Conservation (phyloP, 2,888 invertebrate species). For the Esperia sulphurella region DNA sequence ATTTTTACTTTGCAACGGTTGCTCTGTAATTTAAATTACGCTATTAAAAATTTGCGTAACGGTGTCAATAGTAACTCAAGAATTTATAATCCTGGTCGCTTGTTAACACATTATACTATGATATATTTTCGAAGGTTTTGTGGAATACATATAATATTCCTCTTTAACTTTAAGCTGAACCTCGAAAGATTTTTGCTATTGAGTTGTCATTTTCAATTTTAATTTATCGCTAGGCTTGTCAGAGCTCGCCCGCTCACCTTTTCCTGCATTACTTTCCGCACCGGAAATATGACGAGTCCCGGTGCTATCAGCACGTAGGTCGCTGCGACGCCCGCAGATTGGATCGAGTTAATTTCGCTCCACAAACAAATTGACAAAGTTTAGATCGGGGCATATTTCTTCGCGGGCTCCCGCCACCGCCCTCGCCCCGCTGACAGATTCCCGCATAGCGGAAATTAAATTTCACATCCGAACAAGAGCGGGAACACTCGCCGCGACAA, state of each 20-base stretch:
- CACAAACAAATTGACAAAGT: slow-evolving; percentile 80
- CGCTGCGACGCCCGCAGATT: slow-evolving; percentile 67
- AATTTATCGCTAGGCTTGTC: slow-evolving; percentile 17
- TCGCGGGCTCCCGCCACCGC: slow-evolving; percentile 47
- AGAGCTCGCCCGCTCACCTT: slow-evolving; percentile 35
- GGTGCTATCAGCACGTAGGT: slow-evolving; percentile 57
- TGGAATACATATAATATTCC: no score
- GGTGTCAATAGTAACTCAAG: not conserved
- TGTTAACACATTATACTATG: no score
- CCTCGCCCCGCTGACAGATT: slow-evolving; percentile 57
- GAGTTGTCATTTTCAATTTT: not conserved
- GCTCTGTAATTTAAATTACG: slow-evolving; percentile 44
- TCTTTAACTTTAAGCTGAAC: no score
- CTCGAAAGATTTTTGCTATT: not conserved
- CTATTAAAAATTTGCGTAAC: slow-evolving; percentile 38
- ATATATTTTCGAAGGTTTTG: no score
- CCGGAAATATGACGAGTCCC: slow-evolving; percentile 55
- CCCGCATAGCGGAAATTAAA: slow-evolving; percentile 77
- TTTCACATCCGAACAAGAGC: slow-evolving; percentile 78
- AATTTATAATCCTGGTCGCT: no score
- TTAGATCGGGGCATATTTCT: slow-evolving; percentile 78
- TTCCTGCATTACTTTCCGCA: slow-evolving; percentile 38
- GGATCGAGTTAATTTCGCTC: slow-evolving; percentile 79
- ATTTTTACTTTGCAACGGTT: slow-evolving; percentile 62
- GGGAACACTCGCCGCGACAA: slow-evolving; percentile 58